Conservation (phyloP, 2,113 vertebrate genomes). For the Neotragus pygmaeus region DNA sequence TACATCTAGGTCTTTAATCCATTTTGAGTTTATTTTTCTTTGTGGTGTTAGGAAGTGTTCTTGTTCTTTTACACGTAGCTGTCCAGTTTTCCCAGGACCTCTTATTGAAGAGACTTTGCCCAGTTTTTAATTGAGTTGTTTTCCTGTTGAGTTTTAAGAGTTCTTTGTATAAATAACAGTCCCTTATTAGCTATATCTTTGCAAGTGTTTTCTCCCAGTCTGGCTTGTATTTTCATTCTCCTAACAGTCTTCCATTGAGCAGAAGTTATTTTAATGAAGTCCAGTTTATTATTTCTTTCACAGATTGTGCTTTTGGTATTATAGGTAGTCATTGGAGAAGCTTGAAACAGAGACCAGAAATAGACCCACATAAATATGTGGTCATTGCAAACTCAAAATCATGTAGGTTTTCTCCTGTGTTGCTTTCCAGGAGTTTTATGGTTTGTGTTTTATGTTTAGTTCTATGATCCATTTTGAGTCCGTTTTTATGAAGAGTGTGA, state of each 20-base stretch:
- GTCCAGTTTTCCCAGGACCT: neutral
- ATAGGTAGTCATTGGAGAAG: neutral
- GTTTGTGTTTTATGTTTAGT: neutral
- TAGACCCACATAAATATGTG: neutral
- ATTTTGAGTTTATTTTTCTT: neutral
- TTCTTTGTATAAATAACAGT: neutral
- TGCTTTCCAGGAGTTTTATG: neutral
- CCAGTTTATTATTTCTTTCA: neutral
- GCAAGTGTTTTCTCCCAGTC: neutral
- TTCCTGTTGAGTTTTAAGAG: neutral
- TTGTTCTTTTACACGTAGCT: neutral
- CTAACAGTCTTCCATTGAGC: neutral
- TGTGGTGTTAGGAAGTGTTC: neutral
- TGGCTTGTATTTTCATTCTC: neutral
- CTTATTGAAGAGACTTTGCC: neutral
- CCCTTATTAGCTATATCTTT: neutral
- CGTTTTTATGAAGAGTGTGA: neutral
- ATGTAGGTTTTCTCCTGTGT: neutral
- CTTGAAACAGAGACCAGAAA: neutral
- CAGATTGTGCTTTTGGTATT: neutral
- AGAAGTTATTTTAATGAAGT: neutral
- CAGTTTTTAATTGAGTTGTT: neutral
- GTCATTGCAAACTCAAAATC: neutral
- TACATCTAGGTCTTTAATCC: neutral
- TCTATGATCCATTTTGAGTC: neutral